Evolutionary conservation across 1,140 invertebrate genomes (phyloP), one percentile per base, ranked within the genome.

Genomic region (Scaptomyza hsui): DNA sequence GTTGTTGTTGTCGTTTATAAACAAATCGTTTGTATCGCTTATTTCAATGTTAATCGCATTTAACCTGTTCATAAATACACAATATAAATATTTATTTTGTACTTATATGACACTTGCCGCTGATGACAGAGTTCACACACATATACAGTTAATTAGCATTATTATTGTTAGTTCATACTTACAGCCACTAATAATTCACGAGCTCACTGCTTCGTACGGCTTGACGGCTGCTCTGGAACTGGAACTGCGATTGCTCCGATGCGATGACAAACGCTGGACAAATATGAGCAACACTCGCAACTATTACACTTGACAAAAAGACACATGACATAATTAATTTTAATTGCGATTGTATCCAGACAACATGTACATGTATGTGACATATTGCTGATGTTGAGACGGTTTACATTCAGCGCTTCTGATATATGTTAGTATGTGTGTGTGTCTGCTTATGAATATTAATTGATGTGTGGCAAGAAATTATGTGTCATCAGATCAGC

Each of bases 251-350:
- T 32, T 44, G 35, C 67, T 70, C 61, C 71, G 19, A 76, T 57
- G 60, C 60, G 60, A 52, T 73, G 72, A 72, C 55, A 64, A 78
- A 71, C 55, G 53, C 81, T 86, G 81, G 81, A 86, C 73, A 88
- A 86, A 78, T 45, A 73, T 73, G 68, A 77, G 64, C 80, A 83
- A 56, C 53, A 61, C 39, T 45, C 44, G 47, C 52, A 4, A 12
- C 26, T 29, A 47, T 19, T 75, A 70, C 81, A 85, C 81, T 81
- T 63, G 42, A 70, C 68, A 55, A 69, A 76, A 63, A 75, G 37
- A 67, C 80, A 71, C 63, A 81, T 71, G 74, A 70, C 81, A 85
- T 85, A 85, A 85, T 86, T 85, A 71, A 79, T 74, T 77, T 86
- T 81, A 81, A 85, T 86, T 85, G 75, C 79, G 26, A 39, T 65